Evolutionary conservation across 2,113 vertebrate genomes (phyloP), one percentile per base, ranked within the genome.

Genomic region (Chauna torquata): DNA sequence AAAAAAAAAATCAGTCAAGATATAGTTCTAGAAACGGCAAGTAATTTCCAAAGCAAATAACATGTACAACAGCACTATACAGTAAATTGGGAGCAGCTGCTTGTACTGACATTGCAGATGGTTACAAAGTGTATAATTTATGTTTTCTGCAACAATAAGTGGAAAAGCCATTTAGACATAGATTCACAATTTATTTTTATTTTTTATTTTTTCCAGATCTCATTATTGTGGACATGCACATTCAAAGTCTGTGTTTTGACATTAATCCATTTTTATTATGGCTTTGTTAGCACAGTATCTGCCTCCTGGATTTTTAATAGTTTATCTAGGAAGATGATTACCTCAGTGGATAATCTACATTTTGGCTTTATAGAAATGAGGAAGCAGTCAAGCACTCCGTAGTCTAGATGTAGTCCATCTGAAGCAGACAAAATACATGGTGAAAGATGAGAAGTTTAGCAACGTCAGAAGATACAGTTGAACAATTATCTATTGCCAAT

Each of bases 111-210:
- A 97, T 98, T 98, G 96, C 96, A 98, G 96, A 96, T 97, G 96
- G 88, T 95, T 95, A 94, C 86, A 94, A 97, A 98, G 94, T 97
- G 82, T 96, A 94, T 97, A 98, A 98, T 98, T 98, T 97, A 97
- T 96, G 89, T 95, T 97, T 98, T 97, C 92, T 97, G 72, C 69
- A 90, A 91, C 57, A 82, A 54, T 95, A 96, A 98, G 70, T 97
- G 64, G 71, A 92, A 96, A 97, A 92, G 52, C 49, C 12, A 1
- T 94, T 97, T 91, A 94, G 92, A 94, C 50, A 81, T 78, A 80
- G 74, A 94, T 94, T 90, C 81, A 83, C 69, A 71, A 70, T 96
- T 94, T 86, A 22, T 71, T 97, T 93, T 45, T 68, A n/a, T 49
- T 49, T 40, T 16, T 25, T 52, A 25, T 28, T 42, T 88, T 79